Evolutionary conservation across 2,113 vertebrate genomes (phyloP), one percentile per base, ranked within the genome.

Genomic region (Mesocricetus auratus): DNA sequence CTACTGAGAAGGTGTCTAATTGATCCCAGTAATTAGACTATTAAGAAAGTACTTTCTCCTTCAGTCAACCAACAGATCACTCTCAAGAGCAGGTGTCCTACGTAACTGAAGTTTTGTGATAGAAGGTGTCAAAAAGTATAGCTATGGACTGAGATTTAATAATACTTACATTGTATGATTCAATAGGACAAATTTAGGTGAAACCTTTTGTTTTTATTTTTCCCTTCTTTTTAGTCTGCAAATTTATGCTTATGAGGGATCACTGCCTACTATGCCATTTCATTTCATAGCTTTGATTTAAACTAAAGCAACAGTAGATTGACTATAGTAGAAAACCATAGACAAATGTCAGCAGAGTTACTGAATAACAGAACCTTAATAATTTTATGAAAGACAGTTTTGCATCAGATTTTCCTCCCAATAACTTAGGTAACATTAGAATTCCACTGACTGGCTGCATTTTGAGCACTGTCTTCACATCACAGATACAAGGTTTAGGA

Each of bases 401-500:
- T 47, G 39, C n/a, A 78, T 31, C 3, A 16, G 2, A 66, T 29
- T 2, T 10, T 31, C 3, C n/a, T 7, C 62, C 4, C 50, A 82
- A 58, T 39, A 56, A 73, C 0, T 22, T 26, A 3, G 39, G 1
- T 0, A 50, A 29, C 1, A 3, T 24, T 15, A 68, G 33, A 6
- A 26, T 3, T 74, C 50, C 31, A 90, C 3, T 64, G 21, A 62
- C 10, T 64, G 21, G 56, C 10, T 3, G 33, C 5, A 74, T 5
- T 36, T 9, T 42, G 17, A 58, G 31, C 2, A 78, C 4, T 33
- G 58, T 22, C 9, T 29, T 92, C 64, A 31, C 33, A 89, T 79
- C 13, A 50, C n/a, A 90, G 31, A 74, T 31, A n/a, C 7, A 50
- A 90, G 81, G 11, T 82, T 94, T 60, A 78, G 5, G 50, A 50